phyloP scores from a whole-genome alignment of 2,888 invertebrate species.

The Hybos culiciformis region DNA sequence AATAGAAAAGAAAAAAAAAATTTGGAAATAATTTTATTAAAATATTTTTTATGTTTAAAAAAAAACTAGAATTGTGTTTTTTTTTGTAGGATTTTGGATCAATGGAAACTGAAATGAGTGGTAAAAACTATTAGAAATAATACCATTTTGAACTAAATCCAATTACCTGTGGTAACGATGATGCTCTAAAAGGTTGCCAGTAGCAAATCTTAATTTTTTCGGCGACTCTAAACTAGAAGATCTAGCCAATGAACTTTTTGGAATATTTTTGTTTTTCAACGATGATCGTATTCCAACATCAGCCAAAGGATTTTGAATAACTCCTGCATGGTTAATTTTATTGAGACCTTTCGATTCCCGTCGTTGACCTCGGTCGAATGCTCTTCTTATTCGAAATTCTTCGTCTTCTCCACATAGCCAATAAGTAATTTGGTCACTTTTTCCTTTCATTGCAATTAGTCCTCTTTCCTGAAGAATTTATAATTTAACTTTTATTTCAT shows the following conservation, averaged over 20 bases:
- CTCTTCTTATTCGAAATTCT: slow-evolving; percentile 42
- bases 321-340: slow-evolving; percentile 31
- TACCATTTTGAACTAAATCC: too few species aligned
- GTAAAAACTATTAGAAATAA: too few species aligned
- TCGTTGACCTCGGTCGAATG: slow-evolving; percentile 39
- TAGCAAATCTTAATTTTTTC: slow-evolving; percentile 66
- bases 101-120: too few species aligned
- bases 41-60: not conserved
- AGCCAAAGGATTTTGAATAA: slow-evolving; percentile 23
- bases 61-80: not conserved
- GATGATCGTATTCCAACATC: slow-evolving; percentile 46
- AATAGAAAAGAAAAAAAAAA: slow-evolving; percentile 6
- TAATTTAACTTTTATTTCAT: not conserved
- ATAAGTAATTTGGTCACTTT: slow-evolving; percentile 68
- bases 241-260: slow-evolving; percentile 42
- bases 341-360: slow-evolving; percentile 34
- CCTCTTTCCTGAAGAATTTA: slow-evolving; percentile 55
- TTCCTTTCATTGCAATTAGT: slow-evolving; percentile 67
- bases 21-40: too few species aligned
- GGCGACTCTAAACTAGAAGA: slow-evolving; percentile 75
- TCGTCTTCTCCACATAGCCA: slow-evolving; percentile 70
- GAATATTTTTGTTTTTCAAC: slow-evolving; percentile 52
- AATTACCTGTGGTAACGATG: slow-evolving; percentile 35
- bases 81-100: too few species aligned
- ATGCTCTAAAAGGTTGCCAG: slow-evolving; percentile 46